A percentile compares a stretch with the other conserved stretches of the same genome.
Evolutionary conservation across 2,113 vertebrate species (phyloP).

Genomic region (Coptodon rendalli): DNA sequence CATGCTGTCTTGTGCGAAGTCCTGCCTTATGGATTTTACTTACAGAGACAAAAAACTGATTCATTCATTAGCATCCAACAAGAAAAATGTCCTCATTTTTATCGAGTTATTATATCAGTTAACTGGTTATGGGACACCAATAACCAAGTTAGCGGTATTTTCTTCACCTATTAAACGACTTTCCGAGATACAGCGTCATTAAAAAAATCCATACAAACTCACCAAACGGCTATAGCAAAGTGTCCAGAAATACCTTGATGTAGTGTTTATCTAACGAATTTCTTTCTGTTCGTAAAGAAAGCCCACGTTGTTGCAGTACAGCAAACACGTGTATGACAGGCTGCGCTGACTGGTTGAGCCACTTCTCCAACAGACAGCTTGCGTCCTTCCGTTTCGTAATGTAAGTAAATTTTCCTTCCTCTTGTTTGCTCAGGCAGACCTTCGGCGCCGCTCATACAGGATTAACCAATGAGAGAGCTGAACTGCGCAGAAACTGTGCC

Average conservation of each 20-base stretch:
- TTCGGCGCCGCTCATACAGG: fast-evolving
- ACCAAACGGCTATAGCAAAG: neutral
- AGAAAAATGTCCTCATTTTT: neutral
- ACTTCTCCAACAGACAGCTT: neutral
- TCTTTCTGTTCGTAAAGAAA: neutral
- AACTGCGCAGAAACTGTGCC: fast-evolving
- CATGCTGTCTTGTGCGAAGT: neutral
- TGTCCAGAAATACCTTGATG: neutral
- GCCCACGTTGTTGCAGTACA: neutral
- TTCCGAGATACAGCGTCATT: neutral
- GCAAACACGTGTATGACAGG: neutral
- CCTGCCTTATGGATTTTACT: neutral
- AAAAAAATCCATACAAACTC: neutral
- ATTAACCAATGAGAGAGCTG: neutral
- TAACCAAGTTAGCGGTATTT: no score
- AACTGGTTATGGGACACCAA: neutral
- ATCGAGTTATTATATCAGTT: neutral
- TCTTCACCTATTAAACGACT: neutral
- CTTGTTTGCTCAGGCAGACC: neutral
- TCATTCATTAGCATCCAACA: neutral
- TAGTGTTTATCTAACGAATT: neutral
- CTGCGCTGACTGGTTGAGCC: neutral
- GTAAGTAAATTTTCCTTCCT: fast-evolving
- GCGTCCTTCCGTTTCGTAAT: neutral
- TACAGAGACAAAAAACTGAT: neutral